Percentiles rank a stretch among this genome's conserved stretches.
Conservation (phyloP, 2,797 vertebrate species). For the Phaenicophaeus curvirostris region DNA sequence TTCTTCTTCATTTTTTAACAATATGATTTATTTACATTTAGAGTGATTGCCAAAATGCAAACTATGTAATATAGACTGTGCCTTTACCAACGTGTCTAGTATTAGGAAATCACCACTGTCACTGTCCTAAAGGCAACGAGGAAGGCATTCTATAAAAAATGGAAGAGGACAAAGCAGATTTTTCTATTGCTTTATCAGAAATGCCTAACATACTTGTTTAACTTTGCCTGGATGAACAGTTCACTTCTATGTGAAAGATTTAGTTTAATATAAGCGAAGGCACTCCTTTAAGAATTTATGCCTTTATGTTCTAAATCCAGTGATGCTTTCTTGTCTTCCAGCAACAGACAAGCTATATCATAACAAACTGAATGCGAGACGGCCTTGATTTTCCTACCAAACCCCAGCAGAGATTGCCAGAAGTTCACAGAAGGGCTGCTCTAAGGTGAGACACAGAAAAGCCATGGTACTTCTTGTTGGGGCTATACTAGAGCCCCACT, state of each 20-base stretch:
- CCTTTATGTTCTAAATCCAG: background rate
- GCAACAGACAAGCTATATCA: fast-evolving
- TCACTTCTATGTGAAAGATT: background rate
- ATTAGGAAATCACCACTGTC: background rate
- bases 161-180: background rate
- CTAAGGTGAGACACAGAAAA: background rate
- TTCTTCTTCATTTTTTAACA: background rate
- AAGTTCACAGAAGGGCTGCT: background rate
- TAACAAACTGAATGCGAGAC: background rate
- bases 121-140: background rate
- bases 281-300: background rate
- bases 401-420: background rate
- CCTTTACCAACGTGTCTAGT: background rate
- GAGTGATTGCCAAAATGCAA: background rate
- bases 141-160: background rate
- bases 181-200: background rate
- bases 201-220: background rate
- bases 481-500: background rate
- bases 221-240: background rate
- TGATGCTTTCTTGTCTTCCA: background rate
- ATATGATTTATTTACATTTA: background rate
- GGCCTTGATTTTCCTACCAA: background rate
- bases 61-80: background rate
- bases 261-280: background rate
- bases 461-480: background rate